Base-by-base conservation (phyloP, 2,113 vertebrate species). In the Gobio gobio region DNA sequence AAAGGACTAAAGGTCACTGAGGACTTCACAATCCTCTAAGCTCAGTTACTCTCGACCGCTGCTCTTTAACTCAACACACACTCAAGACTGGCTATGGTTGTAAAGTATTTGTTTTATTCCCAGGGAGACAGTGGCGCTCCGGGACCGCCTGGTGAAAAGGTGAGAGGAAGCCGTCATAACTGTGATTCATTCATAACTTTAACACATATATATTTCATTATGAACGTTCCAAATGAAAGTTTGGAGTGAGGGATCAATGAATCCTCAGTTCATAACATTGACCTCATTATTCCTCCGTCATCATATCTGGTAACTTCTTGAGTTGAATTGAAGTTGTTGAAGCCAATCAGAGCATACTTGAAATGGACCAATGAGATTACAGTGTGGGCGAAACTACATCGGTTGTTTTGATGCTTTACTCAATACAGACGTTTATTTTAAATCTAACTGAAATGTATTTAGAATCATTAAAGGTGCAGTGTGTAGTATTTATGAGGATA, bases 41-140 rank as follows among this genome's bases (percentile, higher is more conserved):
- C 29, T 29, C 29, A 29, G 29, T 29, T 29, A 29, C 29, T 29
- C 29, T 29, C 29, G 29, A 2, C 29, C 29, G 29, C 29, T 29
- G 12, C 13, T 16, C 26, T 64, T 64, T 64, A 40, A 7, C 6
- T 7, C 5, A 7, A 40, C 40, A 40, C 40, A 40, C 40, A 40
- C 40, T 40, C 5, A 7, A 7, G 73, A 18, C 26, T 51, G 4
- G 2, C 18, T 3, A 43, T 70, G 66, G 33, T 70, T 40, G 1
- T 70, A 43, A 43, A 36, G 51, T 18, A n/a, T 78, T 33, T 0
- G 1, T 54, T 14, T 54, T 20, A 4, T 78, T 14, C 59, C 2
- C 85, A 99, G 98, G 98, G 98, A 74, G 96, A 97, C 66, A 49
- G 76, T 22, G 98, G 97, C 81, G 54, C 87, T 24, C 26, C 91